Evolutionary conservation across 2,113 vertebrate species (phyloP).

Genomic region (Silurus asotus): DNA sequence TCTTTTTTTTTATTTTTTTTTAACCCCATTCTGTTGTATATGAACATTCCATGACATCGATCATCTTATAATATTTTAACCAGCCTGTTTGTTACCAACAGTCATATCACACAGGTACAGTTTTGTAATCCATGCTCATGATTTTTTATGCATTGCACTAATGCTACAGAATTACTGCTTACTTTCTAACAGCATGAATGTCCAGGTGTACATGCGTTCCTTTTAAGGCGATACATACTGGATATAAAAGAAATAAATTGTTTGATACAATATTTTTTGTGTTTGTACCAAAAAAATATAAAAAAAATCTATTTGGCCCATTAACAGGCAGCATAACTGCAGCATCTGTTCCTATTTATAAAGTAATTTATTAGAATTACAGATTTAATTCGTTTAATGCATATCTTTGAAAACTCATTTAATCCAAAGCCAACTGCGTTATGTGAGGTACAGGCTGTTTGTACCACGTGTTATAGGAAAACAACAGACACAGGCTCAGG

Average conservation of each 20-base stretch:
- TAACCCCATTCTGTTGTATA: neutral
- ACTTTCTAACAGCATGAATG: neutral
- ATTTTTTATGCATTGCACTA: neutral
- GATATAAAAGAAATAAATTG: neutral
- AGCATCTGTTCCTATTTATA: conserved; percentile 14
- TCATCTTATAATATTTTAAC: neutral
- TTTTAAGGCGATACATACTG: neutral
- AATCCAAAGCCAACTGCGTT: neutral
- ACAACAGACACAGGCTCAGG: conserved; percentile 53
- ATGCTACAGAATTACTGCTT: neutral
- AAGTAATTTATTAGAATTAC: neutral
- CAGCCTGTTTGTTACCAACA: neutral
- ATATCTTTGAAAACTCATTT: neutral
- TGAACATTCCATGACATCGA: neutral
- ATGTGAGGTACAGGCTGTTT: conserved; percentile 20
- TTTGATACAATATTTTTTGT: neutral
- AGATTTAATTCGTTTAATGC: conserved; percentile 5
- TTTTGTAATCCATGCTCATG: neutral
- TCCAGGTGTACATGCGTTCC: neutral
- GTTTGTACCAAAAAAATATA: neutral
- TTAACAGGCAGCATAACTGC: neutral
- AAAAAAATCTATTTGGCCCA: neutral
- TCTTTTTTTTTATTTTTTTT: neutral
- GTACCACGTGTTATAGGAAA: conserved; percentile 30
- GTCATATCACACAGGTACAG: neutral